Evolutionary conservation across 2,113 vertebrate species (phyloP).

Genomic region (Eleginops maclovinus): DNA sequence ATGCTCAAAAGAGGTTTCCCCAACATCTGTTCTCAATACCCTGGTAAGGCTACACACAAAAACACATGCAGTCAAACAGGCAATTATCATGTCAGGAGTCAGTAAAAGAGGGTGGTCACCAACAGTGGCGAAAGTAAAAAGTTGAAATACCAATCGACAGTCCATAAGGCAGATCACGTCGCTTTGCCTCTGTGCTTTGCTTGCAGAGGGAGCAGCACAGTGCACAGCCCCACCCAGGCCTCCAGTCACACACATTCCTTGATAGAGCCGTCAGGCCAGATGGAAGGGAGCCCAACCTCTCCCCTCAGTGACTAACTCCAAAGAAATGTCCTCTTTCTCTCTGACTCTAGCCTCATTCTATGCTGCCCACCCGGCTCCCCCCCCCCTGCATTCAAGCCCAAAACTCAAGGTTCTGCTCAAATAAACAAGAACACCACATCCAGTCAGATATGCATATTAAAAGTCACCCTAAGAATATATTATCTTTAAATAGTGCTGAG

Average conservation of each 20-base stretch:
- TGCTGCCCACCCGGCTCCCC: conserved; percentile 50
- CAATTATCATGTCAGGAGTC: not conserved
- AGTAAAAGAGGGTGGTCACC: conserved; percentile 26
- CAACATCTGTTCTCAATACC: not conserved
- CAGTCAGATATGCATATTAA: conserved; percentile 20
- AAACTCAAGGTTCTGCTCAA: conserved; percentile 52
- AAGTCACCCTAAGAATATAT: not conserved
- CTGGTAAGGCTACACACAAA: conserved; percentile 21
- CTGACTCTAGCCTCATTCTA: conserved; percentile 53
- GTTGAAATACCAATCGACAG: conserved; percentile 30
- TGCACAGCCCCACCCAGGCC: conserved; percentile 82
- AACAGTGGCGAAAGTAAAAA: conserved; percentile 23
- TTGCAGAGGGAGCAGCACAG: conserved; percentile 59
- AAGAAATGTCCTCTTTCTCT: conserved; percentile 82
- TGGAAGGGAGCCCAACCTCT: conserved; percentile 84
- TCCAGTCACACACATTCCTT: conserved; percentile 86
- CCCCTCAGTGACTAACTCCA: conserved; percentile 83
- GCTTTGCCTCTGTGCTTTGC: conserved; percentile 42
- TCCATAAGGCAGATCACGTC: conserved; percentile 42
- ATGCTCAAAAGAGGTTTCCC: conserved; percentile 11
- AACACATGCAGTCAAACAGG: conserved; percentile 1
- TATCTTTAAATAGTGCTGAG: not conserved
- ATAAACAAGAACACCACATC: conserved; percentile 54
- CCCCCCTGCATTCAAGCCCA: conserved; percentile 17
- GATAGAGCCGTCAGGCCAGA: conserved; percentile 83